Conservation (phyloP, 2,797 vertebrate genomes). For the Anabas testudineus region DNA sequence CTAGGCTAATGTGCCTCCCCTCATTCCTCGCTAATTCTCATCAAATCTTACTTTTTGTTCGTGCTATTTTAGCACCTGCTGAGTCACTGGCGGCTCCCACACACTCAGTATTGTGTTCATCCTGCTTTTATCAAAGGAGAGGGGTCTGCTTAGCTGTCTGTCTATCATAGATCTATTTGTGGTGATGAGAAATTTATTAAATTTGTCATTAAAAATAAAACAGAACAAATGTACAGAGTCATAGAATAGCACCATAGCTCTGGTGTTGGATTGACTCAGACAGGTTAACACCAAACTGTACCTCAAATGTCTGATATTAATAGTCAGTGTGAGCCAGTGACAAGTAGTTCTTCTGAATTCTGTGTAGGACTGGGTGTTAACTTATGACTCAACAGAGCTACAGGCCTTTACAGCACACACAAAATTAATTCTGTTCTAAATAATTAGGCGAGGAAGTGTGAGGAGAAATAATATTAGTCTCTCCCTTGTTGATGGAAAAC, state of each 20-base stretch:
- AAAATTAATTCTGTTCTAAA: not conserved
- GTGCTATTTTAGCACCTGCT: not conserved
- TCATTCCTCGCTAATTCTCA: not conserved
- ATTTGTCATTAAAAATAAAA: too few relatives aligned
- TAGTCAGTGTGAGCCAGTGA: slow-evolving; percentile 39
- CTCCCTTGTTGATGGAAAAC: slow-evolving; percentile 28
- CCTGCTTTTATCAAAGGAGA: not conserved
- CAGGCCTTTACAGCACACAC: not conserved
- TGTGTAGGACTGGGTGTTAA: not conserved
- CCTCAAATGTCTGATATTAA: slow-evolving; percentile 50
- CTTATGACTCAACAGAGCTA: not conserved
- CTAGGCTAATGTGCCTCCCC: not conserved
- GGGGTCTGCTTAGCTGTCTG: not conserved
- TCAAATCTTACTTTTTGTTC: not conserved
- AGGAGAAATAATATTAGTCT: slow-evolving; percentile 41
- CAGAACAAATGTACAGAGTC: not conserved
- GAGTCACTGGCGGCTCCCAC: not conserved
- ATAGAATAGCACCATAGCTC: slow-evolving; percentile 25
- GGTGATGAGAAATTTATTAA: not conserved
- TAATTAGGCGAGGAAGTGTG: not conserved
- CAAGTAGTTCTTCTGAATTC: slow-evolving; percentile 29
- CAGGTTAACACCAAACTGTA: slow-evolving; percentile 39
- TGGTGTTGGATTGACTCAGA: slow-evolving; percentile 60
- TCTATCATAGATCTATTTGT: not conserved
- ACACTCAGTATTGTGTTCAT: not conserved